Evolutionary conservation across 2,888 invertebrate species (phyloP), one percentile per base, ranked within the genome.

Genomic region (Amorpha juglandis): DNA sequence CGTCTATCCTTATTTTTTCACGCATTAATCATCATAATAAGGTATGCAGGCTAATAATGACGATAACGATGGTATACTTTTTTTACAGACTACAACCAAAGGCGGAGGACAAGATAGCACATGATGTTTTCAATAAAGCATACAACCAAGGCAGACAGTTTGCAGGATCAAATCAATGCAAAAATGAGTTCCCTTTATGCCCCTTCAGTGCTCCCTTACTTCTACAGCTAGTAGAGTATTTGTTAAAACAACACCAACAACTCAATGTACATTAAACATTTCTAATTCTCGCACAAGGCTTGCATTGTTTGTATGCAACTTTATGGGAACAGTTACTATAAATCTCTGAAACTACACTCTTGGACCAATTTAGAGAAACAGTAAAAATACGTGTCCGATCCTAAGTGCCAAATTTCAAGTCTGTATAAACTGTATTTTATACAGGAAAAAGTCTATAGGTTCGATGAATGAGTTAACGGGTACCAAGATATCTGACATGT

Each of bases 11-110:
- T n/a, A n/a, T n/a, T n/a, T n/a, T n/a, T n/a, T n/a, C n/a, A n/a
- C n/a, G n/a, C n/a, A n/a, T n/a, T n/a, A n/a, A n/a, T n/a, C n/a
- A n/a, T n/a, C n/a, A n/a, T n/a, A n/a, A n/a, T n/a, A n/a, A n/a
- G n/a, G n/a, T n/a, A n/a, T n/a, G n/a, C n/a, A n/a, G n/a, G n/a
- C n/a, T n/a, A n/a, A n/a, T n/a, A n/a, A n/a, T n/a, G n/a, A n/a
- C n/a, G n/a, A n/a, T n/a, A n/a, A n/a, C n/a, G n/a, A n/a, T n/a
- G n/a, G n/a, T n/a, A n/a, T n/a, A n/a, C n/a, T 71, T 71, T 68
- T 53, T 11, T 84, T 87, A 27, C 84, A 90, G 90, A 19, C 74
- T 89, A 52, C 79, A 86, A 27, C 85, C 89, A 1, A 74, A 69
- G 19, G 74, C 76, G 48, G 84, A 84, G 73, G 86, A 90, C 53